Evolutionary conservation across 2,888 invertebrate genomes (phyloP), one percentile per base, ranked within the genome.

Genomic region (Tachystola acroxantha): DNA sequence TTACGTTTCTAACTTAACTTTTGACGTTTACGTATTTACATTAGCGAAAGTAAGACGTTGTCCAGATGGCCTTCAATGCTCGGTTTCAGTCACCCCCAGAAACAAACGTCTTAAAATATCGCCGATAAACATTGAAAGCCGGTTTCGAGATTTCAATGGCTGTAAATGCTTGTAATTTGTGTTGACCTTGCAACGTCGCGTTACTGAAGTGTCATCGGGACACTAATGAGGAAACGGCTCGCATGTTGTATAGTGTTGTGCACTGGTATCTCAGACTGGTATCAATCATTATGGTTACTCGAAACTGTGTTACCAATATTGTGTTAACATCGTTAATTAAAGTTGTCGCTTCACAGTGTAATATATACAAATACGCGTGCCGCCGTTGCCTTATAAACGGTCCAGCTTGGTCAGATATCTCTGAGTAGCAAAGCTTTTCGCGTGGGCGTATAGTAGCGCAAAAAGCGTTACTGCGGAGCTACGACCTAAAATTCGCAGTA

Each of bases 21-120:
- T 79, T 79, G 81, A 72, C 79, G 74, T 78, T 78, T 70, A 69
- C 76, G 78, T 68, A 10, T 36, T 36, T 36, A 39, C 32, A 32
- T 35, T 24, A 19, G 22, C 25, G 13, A 22, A 13, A 29, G 19
- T 22, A 39, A 22, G 31, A 16, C 43, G 65, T 61, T 63, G 64
- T 62, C 64, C 59, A 56, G 57, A 64, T 77, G 73, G 70, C 73
- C 67, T 57, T 34, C 36, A 45, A 42, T 48, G 49, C 47, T 2
- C n/a, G n/a, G 24, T 24, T 24, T 24, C 24, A 24, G 24, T 24
- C 24, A 24, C n/a, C 9, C n/a, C n/a, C 1, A 24, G 16, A 16
- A 16, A 6, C 16, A 16, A 16, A 16, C 6, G n/a, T n/a, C n/a
- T n/a, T n/a, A n/a, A n/a, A n/a, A n/a, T n/a, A n/a, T 16, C 3